Conservation (phyloP, 2,888 invertebrate species). For the Pterostichus madidus region DNA sequence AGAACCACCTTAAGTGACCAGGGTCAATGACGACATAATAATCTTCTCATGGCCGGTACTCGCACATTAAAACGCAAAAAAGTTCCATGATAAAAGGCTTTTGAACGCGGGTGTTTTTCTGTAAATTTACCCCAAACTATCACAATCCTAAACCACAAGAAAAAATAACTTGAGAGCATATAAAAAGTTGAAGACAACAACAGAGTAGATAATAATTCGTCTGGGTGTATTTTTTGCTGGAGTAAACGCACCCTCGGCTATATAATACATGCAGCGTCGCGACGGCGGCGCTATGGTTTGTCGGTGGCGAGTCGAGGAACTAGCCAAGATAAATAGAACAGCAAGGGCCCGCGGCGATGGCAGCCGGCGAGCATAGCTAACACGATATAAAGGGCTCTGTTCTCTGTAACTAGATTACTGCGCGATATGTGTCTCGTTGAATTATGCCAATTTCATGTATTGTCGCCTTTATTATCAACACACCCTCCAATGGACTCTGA, state of each 20-base stretch:
- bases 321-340: conserved; percentile 77
- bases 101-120: background rate
- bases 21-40: too few relatives aligned
- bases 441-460: conserved; percentile 67
- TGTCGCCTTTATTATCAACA: conserved; percentile 54
- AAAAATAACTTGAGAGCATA: conserved; percentile 34
- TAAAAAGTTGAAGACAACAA: conserved; percentile 53
- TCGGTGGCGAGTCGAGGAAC: conserved; percentile 71
- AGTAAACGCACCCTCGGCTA: conserved; percentile 19
- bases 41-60: too few relatives aligned
- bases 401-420: conserved; percentile 75
- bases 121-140: conserved; percentile 30
- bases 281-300: conserved; percentile 10
- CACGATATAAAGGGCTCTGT: conserved; percentile 76
- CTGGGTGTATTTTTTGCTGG: conserved; percentile 41
- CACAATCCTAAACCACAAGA: conserved; percentile 18
- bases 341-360: conserved; percentile 74
- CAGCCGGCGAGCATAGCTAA: conserved; percentile 71
- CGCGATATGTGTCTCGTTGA: conserved; percentile 72
- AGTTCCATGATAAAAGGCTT: too few relatives aligned
- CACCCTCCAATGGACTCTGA: too few relatives aligned
- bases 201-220: conserved; percentile 58
- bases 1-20: too few relatives aligned
- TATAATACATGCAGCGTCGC: conserved; percentile 49
- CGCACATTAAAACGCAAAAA: too few relatives aligned